Evolutionary conservation across 1,140 invertebrate genomes (phyloP), one percentile per base, ranked within the genome.

Genomic region (Polypedilum vanderplanki): DNA sequence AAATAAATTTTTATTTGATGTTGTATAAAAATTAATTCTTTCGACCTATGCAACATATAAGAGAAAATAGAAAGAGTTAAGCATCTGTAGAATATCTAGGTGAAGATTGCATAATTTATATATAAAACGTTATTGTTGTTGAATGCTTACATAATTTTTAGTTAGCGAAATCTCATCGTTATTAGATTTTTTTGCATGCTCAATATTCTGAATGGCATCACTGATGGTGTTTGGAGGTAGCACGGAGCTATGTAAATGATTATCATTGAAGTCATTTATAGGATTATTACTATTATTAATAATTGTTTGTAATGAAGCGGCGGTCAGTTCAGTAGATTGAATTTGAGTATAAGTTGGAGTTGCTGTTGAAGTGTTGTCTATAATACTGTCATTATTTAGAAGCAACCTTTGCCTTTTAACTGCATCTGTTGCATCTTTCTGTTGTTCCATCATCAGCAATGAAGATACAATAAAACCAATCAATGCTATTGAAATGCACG

Each of bases 11-110:
- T 70, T 70, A 22, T 22, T 22, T 8, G 20, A 22, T 22, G 65
- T 70, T 20, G 65, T 70, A 22, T 70, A 70, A 18, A 70, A 70
- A 70, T 70, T 70, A 70, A 70, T 70, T 70, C 65, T 18, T 8
- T 70, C 65, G 65, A 70, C 65, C 65, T 70, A 12, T 70, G 65
- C 3, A 57, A n/a, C 3, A 70, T 9, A 70, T 70, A 17, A 70
- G 20, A 22, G 20, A 18, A 3, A 70, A 70, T 20, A 18, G 3
- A 9, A 20, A 20, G 17, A 18, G 7, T 70, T 70, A 20, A 33
- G 18, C 17, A 20, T 70, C 17, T 70, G 4, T 22, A 10, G 20
- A 20, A 70, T 70, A 9, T 70, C 15, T 70, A 9, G 20, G 15
- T 70, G n/a, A n/a, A 57, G n/a, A 57, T 57, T 57, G 46, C 46